phyloP scores from a whole-genome alignment of 2,113 vertebrate genomes.

The Lycaon pictus region DNA sequence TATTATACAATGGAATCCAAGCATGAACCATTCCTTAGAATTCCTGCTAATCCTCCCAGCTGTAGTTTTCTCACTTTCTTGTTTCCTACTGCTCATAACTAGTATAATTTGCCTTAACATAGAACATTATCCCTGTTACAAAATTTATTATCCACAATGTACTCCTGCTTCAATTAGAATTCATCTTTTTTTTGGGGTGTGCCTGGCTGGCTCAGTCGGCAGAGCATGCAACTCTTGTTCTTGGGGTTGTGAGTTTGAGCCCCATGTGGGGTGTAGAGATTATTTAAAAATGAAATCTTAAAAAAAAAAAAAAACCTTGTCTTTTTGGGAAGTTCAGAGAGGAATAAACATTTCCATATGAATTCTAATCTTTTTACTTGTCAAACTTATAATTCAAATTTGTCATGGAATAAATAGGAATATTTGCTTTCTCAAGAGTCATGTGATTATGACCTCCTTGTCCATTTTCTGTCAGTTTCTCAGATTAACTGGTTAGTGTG shows the following conservation, averaged over 20 bases:
- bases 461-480: not conserved
- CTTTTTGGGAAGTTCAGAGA: not conserved
- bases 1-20: not conserved
- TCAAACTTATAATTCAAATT: not conserved
- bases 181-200: not conserved
- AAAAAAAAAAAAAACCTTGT: not conserved
- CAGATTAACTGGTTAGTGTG: not conserved
- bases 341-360: not conserved
- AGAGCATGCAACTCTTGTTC: not conserved
- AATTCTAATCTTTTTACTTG: not conserved
- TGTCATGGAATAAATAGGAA: not conserved
- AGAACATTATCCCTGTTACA: not conserved
- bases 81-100: not conserved
- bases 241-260: not conserved
- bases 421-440: not conserved
- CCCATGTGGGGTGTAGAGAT: not conserved
- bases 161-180: not conserved
- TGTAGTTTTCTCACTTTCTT: not conserved
- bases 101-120: not conserved
- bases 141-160: slow-evolving; percentile 36
- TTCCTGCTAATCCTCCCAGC: not conserved
- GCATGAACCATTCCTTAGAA: not conserved
- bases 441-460: not conserved
- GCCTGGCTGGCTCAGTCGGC: not conserved
- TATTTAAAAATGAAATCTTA: not conserved